Conservation (phyloP, 2,113 vertebrate species). For the Gulo gulo region DNA sequence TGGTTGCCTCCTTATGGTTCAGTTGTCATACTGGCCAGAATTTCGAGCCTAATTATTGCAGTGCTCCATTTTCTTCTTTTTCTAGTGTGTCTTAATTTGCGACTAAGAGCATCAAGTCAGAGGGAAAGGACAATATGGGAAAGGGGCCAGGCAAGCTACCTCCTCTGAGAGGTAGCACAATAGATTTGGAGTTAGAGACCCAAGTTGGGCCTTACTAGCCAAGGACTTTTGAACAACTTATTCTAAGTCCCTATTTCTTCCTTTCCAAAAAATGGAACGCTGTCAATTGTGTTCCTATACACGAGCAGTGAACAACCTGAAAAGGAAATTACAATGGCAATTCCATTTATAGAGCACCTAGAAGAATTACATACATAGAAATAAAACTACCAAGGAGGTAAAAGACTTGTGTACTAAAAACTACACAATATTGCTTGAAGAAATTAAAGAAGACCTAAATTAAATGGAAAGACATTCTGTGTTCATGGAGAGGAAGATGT, state of each 20-base stretch:
- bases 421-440: not conserved
- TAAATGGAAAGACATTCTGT: not conserved
- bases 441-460: constrained; percentile 24
- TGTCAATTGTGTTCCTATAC: not conserved
- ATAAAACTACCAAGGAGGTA: constrained; percentile 8
- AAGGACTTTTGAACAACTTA: not conserved
- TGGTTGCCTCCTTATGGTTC: not conserved
- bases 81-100: not conserved
- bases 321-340: not conserved
- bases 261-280: not conserved
- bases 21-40: not conserved
- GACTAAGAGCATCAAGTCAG: not conserved
- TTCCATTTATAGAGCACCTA: constrained; percentile 6
- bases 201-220: not conserved
- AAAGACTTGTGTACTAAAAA: constrained; percentile 14
- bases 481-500: not conserved
- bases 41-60: not conserved
- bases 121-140: not conserved
- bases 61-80: not conserved
- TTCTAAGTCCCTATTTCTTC: not conserved
- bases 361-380: constrained; percentile 20
- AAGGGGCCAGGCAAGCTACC: not conserved
- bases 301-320: not conserved
- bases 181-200: not conserved
- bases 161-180: not conserved